Base-by-base conservation (phyloP, 2,113 vertebrate genomes). In the Ctenomys sociabilis region DNA sequence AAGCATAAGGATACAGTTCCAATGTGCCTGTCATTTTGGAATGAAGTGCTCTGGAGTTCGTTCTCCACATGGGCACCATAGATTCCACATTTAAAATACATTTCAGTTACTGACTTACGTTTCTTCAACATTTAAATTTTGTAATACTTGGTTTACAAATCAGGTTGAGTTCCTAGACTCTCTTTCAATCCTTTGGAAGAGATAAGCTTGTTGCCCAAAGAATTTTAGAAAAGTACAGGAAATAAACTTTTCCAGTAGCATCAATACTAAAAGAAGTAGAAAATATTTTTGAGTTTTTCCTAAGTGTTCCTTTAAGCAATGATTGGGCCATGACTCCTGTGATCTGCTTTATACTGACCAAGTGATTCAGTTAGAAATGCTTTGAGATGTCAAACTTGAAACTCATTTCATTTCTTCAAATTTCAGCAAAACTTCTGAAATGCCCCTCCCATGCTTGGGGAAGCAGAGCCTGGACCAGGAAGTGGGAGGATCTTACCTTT, bases 341-440 rank as follows among this genome's bases (percentile, higher is more conserved):
- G 75, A 77, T 85, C 40, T 91, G 35, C 63, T 91, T 95, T 91
- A 88, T 64, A 82, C 30, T 45, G 80, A 96, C 63, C 80, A 95
- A 61, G 83, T 95, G 91, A 95, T 95, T 96, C 63, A 77, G 92
- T 95, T 96, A 68, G 84, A 72, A 94, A 84, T 43, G 5, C 83
- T 91, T 91, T 96, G 72, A 90, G 59, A 49, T 80, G 90, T 95
- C 78, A 94, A n/a, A 94, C 43, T 80, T 0, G 57, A 88, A 35
- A 28, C 89, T 45, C 68, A 57, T 94, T 93, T 94, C 70, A 97
- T 93, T 91, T 91, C 57, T 85, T 24, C 11, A 32, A 49, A 97
- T 96, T 94, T 95, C 73, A 81, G 7, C 68, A 84, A 86, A 91
- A 70, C 24, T 93, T 91, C 66, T 75, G 81, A 97, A 95, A 95